Conservation (phyloP, 2,888 invertebrate species). For the Zhengitettix transpicula region DNA sequence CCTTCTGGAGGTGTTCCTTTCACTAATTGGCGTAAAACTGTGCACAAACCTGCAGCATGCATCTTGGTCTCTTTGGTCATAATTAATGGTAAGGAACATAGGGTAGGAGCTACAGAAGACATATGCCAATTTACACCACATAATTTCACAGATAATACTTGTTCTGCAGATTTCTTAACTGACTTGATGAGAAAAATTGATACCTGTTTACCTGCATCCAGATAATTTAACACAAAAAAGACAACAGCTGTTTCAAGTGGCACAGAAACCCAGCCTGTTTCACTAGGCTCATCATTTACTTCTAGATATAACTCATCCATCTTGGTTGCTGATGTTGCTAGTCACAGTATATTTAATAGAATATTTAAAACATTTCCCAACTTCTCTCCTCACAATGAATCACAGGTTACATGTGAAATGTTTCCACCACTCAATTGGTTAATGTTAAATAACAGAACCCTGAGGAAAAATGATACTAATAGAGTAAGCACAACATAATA, state of each 20-base stretch:
- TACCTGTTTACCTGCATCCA: conserved; percentile 22
- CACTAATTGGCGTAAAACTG: conserved; percentile 46
- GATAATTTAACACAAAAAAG: conserved; percentile 11
- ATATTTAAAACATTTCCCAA: too few relatives aligned
- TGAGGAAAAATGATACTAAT: too few relatives aligned
- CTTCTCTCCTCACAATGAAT: too few relatives aligned
- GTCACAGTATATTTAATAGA: too few relatives aligned
- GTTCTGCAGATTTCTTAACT: background rate
- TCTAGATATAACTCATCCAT: conserved; percentile 22
- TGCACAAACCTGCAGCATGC: conserved; percentile 61
- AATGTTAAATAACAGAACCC: too few relatives aligned
- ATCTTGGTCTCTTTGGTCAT: conserved; percentile 34
- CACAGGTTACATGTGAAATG: too few relatives aligned
- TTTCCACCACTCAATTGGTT: too few relatives aligned
- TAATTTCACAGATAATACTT: conserved; percentile 13
- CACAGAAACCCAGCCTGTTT: conserved; percentile 20
- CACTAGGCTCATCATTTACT: conserved; percentile 16
- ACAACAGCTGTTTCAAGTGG: conserved; percentile 37
- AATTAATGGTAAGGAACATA: conserved; percentile 46
- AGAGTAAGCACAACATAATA: too few relatives aligned
- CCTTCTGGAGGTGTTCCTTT: conserved; percentile 23
- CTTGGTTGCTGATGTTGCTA: too few relatives aligned
- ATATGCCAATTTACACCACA: background rate
- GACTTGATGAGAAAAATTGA: conserved; percentile 13
- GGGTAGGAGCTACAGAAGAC: conserved; percentile 23